Percentiles rank a stretch among this genome's conserved stretches.
Conservation (phyloP, 2,113 vertebrate genomes). For the Psittacara wagleri region DNA sequence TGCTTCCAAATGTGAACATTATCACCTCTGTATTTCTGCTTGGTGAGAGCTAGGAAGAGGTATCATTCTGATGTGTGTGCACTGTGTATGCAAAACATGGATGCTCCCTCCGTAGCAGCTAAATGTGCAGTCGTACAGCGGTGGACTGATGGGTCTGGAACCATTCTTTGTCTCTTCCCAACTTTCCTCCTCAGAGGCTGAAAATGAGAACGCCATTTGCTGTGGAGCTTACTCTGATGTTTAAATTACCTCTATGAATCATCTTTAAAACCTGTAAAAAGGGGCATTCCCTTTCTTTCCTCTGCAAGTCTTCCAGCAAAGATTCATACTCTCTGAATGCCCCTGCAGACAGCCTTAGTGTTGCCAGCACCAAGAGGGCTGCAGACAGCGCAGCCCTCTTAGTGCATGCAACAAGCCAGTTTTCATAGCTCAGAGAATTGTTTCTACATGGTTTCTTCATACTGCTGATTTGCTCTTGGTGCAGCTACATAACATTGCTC, state of each 20-base stretch:
- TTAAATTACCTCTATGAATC: background rate
- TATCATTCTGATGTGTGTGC: background rate
- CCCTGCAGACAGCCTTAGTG: background rate
- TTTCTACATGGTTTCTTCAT: background rate
- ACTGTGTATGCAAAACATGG: accelerated
- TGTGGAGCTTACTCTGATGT: background rate
- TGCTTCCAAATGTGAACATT: background rate
- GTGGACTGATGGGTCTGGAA: background rate
- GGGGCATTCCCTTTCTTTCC: background rate
- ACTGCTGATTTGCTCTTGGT: background rate
- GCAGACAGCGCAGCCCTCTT: background rate
- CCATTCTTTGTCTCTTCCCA: background rate
- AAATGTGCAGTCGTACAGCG: background rate
- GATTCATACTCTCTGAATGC: background rate
- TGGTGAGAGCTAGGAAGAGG: background rate
- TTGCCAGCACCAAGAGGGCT: background rate
- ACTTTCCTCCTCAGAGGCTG: background rate
- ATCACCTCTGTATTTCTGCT: background rate
- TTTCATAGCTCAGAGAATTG: background rate
- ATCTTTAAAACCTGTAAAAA: background rate
- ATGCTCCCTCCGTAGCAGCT: background rate
- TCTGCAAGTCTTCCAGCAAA: background rate
- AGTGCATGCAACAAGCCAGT: background rate
- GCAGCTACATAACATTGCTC: background rate
- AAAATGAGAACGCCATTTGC: background rate